Percentiles rank a stretch among this genome's conserved stretches.
These are phyloP conservation scores for Colius striatus DNA, from an alignment of 2,113 vertebrate genomes.

Conservation along the genomic window DNA sequence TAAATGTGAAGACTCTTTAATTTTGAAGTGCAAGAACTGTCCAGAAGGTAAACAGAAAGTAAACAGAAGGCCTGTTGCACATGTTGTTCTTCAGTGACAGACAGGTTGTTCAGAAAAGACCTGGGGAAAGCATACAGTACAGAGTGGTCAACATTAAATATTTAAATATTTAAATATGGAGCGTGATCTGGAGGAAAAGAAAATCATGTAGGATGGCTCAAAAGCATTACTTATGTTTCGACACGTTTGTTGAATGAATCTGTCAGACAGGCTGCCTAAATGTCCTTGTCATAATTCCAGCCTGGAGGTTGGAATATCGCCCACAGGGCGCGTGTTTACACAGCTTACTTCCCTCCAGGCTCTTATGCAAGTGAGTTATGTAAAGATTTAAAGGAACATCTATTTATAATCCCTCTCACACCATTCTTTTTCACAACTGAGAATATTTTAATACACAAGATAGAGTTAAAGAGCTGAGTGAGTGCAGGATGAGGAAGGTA, in stretches of 20 bases:
- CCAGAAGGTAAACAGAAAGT: not conserved
- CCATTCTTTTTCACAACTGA: not conserved
- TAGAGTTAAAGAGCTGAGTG: not conserved
- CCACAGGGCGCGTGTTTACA: constrained; percentile 19
- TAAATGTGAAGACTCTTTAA: not conserved
- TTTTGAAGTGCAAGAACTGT: not conserved
- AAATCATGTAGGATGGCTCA: not conserved
- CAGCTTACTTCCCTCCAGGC: not conserved
- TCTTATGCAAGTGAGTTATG: constrained; percentile 4
- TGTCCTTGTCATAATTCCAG: constrained; percentile 38
- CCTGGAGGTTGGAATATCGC: constrained; percentile 17
- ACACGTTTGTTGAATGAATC: constrained; percentile 9
- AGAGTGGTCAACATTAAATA: not conserved
- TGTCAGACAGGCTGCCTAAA: constrained; percentile 33
- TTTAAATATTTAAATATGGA: not conserved
- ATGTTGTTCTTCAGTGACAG: not conserved
- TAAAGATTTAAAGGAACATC: constrained; percentile 21
- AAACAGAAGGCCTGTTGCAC: not conserved
- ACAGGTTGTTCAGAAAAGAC: not conserved
- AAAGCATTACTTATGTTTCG: not conserved
- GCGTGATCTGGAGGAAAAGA: not conserved
- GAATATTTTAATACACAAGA: not conserved
- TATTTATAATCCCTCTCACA: not conserved
- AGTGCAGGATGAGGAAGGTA: not conserved
- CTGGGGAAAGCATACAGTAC: not conserved